These are phyloP conservation scores for Macrobrachium nipponense DNA, from an alignment of 1,140 invertebrate species.

Conservation along the genomic window DNA sequence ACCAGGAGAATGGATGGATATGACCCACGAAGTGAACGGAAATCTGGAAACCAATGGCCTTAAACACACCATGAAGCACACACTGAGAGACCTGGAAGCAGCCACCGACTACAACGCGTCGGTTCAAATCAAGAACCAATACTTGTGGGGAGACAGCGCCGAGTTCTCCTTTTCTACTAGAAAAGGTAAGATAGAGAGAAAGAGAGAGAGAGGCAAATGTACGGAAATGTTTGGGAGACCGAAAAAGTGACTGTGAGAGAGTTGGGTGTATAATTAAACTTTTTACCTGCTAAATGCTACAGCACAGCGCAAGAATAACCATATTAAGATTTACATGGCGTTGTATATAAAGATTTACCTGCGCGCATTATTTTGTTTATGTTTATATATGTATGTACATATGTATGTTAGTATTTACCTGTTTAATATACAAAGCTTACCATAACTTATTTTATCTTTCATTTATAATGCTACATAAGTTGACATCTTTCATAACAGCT, in stretches of 20 bases:
- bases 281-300: too few relatives aligned
- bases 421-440: too few relatives aligned
- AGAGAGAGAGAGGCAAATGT: background rate
- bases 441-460: too few relatives aligned
- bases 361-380: too few relatives aligned
- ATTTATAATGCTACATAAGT: too few relatives aligned
- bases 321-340: too few relatives aligned
- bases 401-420: too few relatives aligned
- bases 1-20: conserved; percentile 26
- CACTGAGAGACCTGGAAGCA: conserved; percentile 31
- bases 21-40: conserved; percentile 18
- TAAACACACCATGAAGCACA: conserved; percentile 44
- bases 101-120: conserved; percentile 56
- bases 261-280: background rate
- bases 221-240: background rate
- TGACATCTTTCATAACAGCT: too few relatives aligned
- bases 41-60: conserved; percentile 33
- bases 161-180: conserved; percentile 39
- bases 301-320: too few relatives aligned
- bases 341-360: too few relatives aligned
- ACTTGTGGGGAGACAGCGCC: conserved; percentile 27
- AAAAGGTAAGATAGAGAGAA: conserved; percentile 37
- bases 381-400: too few relatives aligned
- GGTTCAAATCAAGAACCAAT: conserved; percentile 41
- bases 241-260: background rate